These are phyloP conservation scores for Drosophila hydei DNA, from an alignment of 1,140 invertebrate species.

Conservation along the genomic window DNA sequence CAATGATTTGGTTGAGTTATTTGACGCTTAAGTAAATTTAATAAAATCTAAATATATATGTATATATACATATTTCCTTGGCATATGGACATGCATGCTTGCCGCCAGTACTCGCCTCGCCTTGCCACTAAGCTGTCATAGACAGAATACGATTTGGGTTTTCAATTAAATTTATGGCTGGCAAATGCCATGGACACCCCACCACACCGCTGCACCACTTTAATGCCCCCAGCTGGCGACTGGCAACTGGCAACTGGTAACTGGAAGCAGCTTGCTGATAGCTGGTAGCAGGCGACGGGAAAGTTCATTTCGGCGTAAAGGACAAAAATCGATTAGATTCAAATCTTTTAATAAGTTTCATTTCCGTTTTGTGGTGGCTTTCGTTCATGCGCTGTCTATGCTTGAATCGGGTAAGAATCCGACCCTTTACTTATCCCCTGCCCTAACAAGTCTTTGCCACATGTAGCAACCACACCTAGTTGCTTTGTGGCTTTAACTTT, in stretches of 20 bases:
- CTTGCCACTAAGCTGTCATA: slow-evolving; percentile 53
- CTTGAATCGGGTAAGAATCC: slow-evolving; percentile 9
- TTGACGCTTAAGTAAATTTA: slow-evolving; percentile 71
- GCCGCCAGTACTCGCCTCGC: slow-evolving; percentile 1
- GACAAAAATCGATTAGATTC: slow-evolving; percentile 83
- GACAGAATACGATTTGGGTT: slow-evolving; percentile 70
- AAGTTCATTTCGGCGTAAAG: slow-evolving; percentile 78
- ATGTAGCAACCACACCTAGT: slow-evolving; percentile 53
- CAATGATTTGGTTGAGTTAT: slow-evolving; percentile 54
- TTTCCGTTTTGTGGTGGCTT: slow-evolving; percentile 79
- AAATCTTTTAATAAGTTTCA: slow-evolving; percentile 84
- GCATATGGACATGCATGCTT: slow-evolving; percentile 35
- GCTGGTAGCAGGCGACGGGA: slow-evolving; percentile 45
- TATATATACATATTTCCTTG: not conserved
- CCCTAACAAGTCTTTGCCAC: slow-evolving; percentile 1
- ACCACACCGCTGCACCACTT: slow-evolving; percentile 45
- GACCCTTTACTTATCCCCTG: not conserved
- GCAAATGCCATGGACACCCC: slow-evolving; percentile 36
- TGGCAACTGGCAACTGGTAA: slow-evolving; percentile 22
- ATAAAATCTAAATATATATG: slow-evolving; percentile 44
- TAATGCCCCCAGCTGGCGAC: slow-evolving; percentile 47
- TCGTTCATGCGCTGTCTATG: slow-evolving; percentile 62
- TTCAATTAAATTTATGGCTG: slow-evolving; percentile 80
- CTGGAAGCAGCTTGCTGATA: too few relatives aligned
- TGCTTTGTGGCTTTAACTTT: slow-evolving; percentile 57